Base-by-base conservation (phyloP, 2,888 invertebrate species). In the Cephus spinipes region DNA sequence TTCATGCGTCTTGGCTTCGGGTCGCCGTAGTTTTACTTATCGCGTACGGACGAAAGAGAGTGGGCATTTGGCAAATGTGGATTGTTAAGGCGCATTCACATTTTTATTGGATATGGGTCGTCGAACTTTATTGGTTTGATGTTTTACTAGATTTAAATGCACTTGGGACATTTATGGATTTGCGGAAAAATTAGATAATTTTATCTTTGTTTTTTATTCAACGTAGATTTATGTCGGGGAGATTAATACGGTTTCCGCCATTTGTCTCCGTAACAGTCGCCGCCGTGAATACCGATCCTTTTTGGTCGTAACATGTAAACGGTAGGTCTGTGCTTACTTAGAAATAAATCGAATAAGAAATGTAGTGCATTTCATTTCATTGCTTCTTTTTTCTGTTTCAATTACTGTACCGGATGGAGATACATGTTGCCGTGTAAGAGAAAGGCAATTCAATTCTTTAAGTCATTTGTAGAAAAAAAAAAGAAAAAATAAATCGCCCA, bases 221-320 rank as follows among this genome's bases (percentile, higher is more conserved):
- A 40, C 40, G 4, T 15, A 15, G 1, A 40, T 15, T 40, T 15
- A 12, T 15, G 40, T 15, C 40, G 15, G 15, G 4, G 15, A 0
- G 4, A 40, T 40, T 40, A 40, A 15, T 15, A n/a, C 69, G 69
- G 76, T 77, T 79, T 81, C 80, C 82, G 83, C 81, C 83, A 87
- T 86, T 87, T 85, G 86, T 86, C 83, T 83, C 83, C 83, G 81
- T 83, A 83, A 80, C 83, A 79, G 80, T 83, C 77, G 80, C 83
- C 82, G 81, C 79, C 76, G 76, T 77, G 79, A 76, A 69, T 69
- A 69, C 32, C 69, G 30, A 12, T 32, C 31, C 69, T 69, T 12
- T 40, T 40, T 40, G 4, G 40, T 69, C 69, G 69, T 30, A 69
- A 30, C 69, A 2, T n/a, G 15, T 30, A 11, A n/a, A n/a, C 69